A percentile compares a stretch with the other conserved stretches of the same genome.
Conservation (phyloP, 2,113 vertebrate genomes). For the Malaclemys terrapin region DNA sequence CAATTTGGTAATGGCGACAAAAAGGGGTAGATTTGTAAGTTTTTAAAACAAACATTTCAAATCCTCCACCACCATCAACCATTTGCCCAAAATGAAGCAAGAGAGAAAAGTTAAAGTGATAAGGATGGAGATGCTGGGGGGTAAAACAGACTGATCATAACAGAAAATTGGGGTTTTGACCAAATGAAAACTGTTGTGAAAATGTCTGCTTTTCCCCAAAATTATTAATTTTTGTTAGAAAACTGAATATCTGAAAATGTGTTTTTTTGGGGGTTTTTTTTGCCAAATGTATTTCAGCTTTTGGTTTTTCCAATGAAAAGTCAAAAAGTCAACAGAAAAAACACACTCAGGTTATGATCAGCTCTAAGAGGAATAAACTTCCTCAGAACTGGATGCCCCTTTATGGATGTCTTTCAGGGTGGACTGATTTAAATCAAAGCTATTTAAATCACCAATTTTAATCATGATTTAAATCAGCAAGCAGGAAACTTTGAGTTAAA, state of each 20-base stretch:
- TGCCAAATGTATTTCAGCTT: neutral
- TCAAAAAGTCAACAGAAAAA: neutral
- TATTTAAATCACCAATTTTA: neutral
- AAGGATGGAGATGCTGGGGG: neutral
- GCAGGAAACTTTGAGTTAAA: neutral
- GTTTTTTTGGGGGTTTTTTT: fast-evolving
- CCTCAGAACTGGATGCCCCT: neutral
- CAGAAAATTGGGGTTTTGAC: neutral
- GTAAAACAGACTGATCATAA: neutral
- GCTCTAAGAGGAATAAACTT: neutral
- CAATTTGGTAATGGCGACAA: slow-evolving; percentile 7
- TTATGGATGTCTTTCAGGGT: neutral
- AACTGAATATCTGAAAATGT: neutral
- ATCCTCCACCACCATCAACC: neutral
- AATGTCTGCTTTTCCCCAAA: neutral
- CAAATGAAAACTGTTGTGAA: neutral
- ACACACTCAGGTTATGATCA: neutral
- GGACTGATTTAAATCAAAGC: neutral
- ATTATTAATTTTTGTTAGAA: neutral
- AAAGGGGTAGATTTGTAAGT: slow-evolving; percentile 30
- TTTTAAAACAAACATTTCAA: slow-evolving; percentile 11
- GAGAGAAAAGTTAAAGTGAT: neutral
- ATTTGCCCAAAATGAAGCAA: neutral
- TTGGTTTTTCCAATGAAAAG: neutral
- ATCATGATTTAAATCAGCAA: neutral